Conservation (phyloP, 2,797 vertebrate species). For the Mastacembelus armatus region DNA sequence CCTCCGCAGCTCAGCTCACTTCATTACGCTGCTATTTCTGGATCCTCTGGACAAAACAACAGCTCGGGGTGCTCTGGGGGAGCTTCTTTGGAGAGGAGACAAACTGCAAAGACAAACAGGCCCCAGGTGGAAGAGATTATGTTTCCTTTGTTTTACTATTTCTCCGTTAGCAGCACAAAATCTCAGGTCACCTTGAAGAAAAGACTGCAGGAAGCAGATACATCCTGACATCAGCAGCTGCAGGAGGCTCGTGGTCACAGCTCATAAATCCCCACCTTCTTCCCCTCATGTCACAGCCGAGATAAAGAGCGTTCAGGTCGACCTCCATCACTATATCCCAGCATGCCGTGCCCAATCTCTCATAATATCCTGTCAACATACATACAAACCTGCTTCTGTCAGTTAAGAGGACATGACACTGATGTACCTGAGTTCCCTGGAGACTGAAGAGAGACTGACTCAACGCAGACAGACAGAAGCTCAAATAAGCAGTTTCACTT, state of each 20-base stretch:
- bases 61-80: constrained; percentile 5
- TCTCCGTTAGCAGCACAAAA: constrained; percentile 7
- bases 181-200: background rate
- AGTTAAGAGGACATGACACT: too few species aligned
- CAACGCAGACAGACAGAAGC: too few species aligned
- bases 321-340: too few species aligned
- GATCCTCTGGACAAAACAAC: constrained; percentile 6
- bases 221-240: too few species aligned
- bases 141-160: constrained; percentile 11
- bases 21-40: constrained; percentile 43
- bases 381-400: background rate
- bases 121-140: constrained; percentile 2
- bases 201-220: too few species aligned
- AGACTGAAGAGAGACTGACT: too few species aligned
- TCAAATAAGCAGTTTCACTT: too few species aligned
- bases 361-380: background rate
- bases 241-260: background rate
- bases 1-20: constrained; percentile 5
- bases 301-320: too few species aligned
- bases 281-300: too few species aligned
- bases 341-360: too few species aligned
- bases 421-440: too few species aligned
- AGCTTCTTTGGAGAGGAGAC: constrained; percentile 21
- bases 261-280: background rate
- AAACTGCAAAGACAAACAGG: background rate